A percentile compares a stretch with the other conserved stretches of the same genome.
Evolutionary conservation across 2,888 invertebrate genomes (phyloP).

Genomic region (Nephrotoma flavescens): DNA sequence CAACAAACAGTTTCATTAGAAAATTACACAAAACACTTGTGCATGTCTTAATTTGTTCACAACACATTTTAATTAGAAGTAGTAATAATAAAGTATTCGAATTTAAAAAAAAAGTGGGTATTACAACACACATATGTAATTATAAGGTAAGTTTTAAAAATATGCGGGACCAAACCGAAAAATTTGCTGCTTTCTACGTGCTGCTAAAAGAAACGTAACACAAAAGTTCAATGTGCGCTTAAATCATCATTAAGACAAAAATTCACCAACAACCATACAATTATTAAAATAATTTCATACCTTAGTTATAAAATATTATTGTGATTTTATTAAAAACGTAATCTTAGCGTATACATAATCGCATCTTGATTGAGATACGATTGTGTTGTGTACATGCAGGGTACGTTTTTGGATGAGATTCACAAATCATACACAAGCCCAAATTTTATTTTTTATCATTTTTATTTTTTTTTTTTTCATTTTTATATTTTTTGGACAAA

Average conservation of each 20-base stretch:
- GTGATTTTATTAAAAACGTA: not conserved
- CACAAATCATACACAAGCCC: not conserved
- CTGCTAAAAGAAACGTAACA: not conserved
- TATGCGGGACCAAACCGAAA: not conserved
- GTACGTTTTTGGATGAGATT: not conserved
- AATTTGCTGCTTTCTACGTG: not conserved
- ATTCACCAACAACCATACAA: not conserved
- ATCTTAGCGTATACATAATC: not conserved
- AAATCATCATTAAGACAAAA: not conserved
- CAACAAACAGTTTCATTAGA: not conserved
- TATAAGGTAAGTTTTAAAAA: not conserved
- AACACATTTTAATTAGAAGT: not conserved
- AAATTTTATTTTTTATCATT: not conserved
- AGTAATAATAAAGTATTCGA: not conserved
- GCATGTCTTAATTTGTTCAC: not conserved
- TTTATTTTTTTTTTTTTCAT: conserved; percentile 6
- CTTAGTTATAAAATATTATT: not conserved
- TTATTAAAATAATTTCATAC: not conserved
- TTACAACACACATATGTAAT: not conserved
- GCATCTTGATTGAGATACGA: not conserved
- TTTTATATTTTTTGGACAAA: conserved; percentile 1
- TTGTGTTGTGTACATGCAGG: not conserved
- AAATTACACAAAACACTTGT: not conserved
- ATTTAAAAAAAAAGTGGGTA: not conserved
- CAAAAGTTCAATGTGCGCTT: not conserved